Base-by-base conservation (phyloP, 2,888 invertebrate genomes). In the Calameuta filiformis region DNA sequence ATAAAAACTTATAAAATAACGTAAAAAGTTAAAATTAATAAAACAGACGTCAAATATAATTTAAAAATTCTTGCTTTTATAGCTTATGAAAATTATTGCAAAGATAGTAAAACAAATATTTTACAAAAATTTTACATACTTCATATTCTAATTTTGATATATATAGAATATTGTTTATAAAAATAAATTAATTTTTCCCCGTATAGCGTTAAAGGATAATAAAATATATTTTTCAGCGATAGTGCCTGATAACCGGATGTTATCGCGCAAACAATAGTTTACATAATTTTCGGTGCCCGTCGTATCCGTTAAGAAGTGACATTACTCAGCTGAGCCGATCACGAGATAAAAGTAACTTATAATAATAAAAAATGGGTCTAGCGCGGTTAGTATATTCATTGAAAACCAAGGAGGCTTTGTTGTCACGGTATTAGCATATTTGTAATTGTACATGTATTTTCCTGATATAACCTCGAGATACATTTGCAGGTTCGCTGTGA, bases 401-500 rank as follows among this genome's bases (percentile, higher is more conserved):
- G 69, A 82, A 73, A 79, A 77, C 30, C 37, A 81, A 79, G 69
- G 69, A 83, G 15, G n/a, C 71, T 40, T 34, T 56, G 11, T 15
- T 78, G 37, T 76, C 76, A 81, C 37, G 79, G 78, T 82, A 81
- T 75, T 80, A 73, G 69, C 35, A 77, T 73, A 68, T 12, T 75
- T 69, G 40, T 74, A 69, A 33, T 35, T 4, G 23, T 12, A 23
- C 9, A 23, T 56, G 15, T 23, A 56, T 56, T 40, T 34, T 56
- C 37, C n/a, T 34, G 73, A 68, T 30, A 37, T 35, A 31, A 30
- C 35, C 11, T 68, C 33, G 69, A 69, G 37, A n/a, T 35, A 75
- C 33, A 15, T 35, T 34, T 9, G 56, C 79, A 92, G 92, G 79
- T 87, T 91, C 78, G 87, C 85, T 11, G 68, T 90, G 15, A 92